Evolutionary conservation across 2,113 vertebrate genomes (phyloP), one percentile per base, ranked within the genome.

Genomic region (Daubentonia madagascariensis): DNA sequence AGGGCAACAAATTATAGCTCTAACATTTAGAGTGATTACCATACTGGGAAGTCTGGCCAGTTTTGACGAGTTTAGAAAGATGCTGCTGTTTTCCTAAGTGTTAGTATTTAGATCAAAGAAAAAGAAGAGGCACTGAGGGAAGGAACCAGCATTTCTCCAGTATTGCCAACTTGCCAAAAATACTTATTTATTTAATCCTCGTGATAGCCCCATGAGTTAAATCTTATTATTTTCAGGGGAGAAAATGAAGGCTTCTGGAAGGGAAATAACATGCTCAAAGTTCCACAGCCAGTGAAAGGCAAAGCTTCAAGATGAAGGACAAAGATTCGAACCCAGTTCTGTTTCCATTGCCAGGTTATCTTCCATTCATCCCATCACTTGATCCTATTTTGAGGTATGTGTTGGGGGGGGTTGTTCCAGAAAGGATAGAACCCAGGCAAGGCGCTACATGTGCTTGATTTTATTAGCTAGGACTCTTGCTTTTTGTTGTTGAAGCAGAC

Each of bases 1-100:
- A 97, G 63, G 81, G 78, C 81, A 95, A 75, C 14, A 91, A 83
- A 83, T 94, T 79, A 85, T 50, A 94, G 81, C 63, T 89, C 63
- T 83, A 68, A 52, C 54, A 85, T 81, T 68, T 92, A 73, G 57
- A 95, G 72, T 59, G 28, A 83, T 89, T 37, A 83, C 14, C 10
- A 9, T 50, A 67, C 70, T 25, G 70, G 79, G 50, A 87, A 94
- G 61, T 85, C 67, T 75, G 52, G 22, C 76, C 40, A 43, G 32
- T 95, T 92, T 76, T 57, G 80, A 93, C n/a, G 43, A 78, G n/a
- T 67, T 94, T 80, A 54, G 68, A 30, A 93, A 96, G 85, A 75
- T 59, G 75, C 11, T 92, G 54, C 28, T 76, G 22, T 93, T 97
- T 94, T 88, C 61, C 67, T 70, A 89, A 84, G 20, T 37, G 35